Percentiles rank a stretch among this genome's conserved stretches.
Evolutionary conservation across 1,140 invertebrate species (phyloP).

Genomic region (Drosophila hydei): DNA sequence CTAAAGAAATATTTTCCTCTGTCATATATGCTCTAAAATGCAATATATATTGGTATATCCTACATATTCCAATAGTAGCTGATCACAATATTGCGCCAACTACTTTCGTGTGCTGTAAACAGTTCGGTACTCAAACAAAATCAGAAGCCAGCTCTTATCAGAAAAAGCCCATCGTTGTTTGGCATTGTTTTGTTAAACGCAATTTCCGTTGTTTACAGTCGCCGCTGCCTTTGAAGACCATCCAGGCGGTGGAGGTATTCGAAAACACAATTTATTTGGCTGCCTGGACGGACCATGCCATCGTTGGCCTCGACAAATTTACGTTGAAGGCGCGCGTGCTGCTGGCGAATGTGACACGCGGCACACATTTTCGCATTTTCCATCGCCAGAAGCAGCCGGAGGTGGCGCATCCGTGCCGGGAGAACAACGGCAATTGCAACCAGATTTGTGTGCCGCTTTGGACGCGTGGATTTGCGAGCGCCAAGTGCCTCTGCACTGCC

Average conservation of each 20-base stretch:
- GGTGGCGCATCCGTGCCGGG: slow-evolving; percentile 89
- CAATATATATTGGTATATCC: too few relatives aligned
- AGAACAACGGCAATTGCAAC: slow-evolving; percentile 89
- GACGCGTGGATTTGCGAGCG: slow-evolving; percentile 85
- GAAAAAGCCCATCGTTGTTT: slow-evolving; percentile 9
- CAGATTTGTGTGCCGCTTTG: slow-evolving; percentile 89
- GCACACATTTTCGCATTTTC: slow-evolving; percentile 88
- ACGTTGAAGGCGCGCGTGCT: slow-evolving; percentile 80
- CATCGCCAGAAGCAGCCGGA: slow-evolving; percentile 90
- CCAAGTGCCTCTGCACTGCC: slow-evolving; percentile 88
- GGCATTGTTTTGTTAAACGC: slow-evolving; percentile 19
- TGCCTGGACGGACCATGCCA: slow-evolving; percentile 87
- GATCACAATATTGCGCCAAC: too few relatives aligned
- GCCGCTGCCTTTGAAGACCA: slow-evolving; percentile 84
- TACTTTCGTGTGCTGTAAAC: neutral
- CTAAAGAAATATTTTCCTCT: too few relatives aligned
- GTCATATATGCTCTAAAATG: too few relatives aligned
- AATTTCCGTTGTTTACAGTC: slow-evolving; percentile 84
- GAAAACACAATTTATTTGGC: slow-evolving; percentile 88
- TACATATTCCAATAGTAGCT: too few relatives aligned
- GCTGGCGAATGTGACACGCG: slow-evolving; percentile 75
- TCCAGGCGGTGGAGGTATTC: slow-evolving; percentile 89
- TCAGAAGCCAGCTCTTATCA: neutral
- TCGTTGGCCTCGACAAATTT: slow-evolving; percentile 87
- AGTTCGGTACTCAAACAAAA: slow-evolving; percentile 9